Evolutionary conservation across 2,113 vertebrate genomes (phyloP), one percentile per base, ranked within the genome.

Genomic region (Mesocricetus auratus): DNA sequence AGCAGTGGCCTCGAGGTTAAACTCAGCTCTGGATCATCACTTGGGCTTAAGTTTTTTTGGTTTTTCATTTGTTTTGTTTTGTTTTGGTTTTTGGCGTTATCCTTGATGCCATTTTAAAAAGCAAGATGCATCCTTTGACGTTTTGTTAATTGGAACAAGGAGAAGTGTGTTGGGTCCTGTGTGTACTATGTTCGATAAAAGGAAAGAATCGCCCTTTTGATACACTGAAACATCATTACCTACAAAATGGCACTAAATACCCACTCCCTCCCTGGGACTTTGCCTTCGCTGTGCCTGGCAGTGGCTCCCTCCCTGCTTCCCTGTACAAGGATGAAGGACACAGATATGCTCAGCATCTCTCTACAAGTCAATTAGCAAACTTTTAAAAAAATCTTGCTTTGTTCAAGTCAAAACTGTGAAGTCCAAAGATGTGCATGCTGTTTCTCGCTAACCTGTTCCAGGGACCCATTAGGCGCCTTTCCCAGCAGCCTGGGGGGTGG

Each of bases 101-200:
- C n/a, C 7, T 96, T 86, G 56, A 91, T 83, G 58, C 66, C 95
- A 77, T 90, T 93, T 96, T 97, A 89, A 94, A 94, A 88, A 94
- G 45, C 75, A 89, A 89, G 56, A 78, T 58, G 83, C 9, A 86
- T 89, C 39, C 66, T 95, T 91, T 95, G 60, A 92, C 86, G 89
- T 87, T 62, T 66, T 92, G 39, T 90, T 95, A 92, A 94, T 86
- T 94, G 95, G 90, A 89, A 94, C 47, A 95, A 92, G 96, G 75
- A 79, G 17, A 89, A 10, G 12, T 15, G 42, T 66, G 68, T 74
- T 96, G 39, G 36, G 26, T 90, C 53, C 11, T 92, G 24, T 82
- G 66, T 75, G 79, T 92, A 91, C 53, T 17, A 69, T 89, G 53
- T 89, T 93, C 13, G 78, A 36, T 86, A 96, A 98, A 96, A 96